Evolutionary conservation across 2,797 vertebrate genomes (phyloP), one percentile per base, ranked within the genome.

Genomic region (Tamandua tetradactyla): DNA sequence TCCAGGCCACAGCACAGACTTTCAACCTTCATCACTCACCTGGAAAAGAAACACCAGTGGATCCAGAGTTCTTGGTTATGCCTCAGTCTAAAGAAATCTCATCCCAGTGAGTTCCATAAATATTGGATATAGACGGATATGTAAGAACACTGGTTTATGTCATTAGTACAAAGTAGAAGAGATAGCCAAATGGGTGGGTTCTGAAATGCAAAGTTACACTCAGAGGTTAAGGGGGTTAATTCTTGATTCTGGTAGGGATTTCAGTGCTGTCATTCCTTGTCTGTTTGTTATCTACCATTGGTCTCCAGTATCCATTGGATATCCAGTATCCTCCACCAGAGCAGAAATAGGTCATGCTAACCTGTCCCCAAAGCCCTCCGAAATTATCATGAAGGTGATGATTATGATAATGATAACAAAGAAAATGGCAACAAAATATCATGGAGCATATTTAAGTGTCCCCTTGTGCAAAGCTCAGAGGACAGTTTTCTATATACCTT

Each of bases 11-110:
- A 69, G n/a, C 10, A 23, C 8, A 20, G 18, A 22, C 18, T 9
- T 18, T 69, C 35, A 22, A 14, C 66, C 18, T 22, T 20, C 7
- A 9, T 69, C 30, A 11, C 11, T 11, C 17, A 37, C 66, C 20
- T 37, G 35, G 5, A 6, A 1, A 17, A 17, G 17, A 17, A 35
- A 17, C 5, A 6, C 2, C 27, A 25, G 17, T 35, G 15, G 7
- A 66, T 30, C 15, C 32, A 40, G 69, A 44, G 11, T 71, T 14
- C 13, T 44, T 30, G 4, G 25, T 27, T 25, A 72, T 72, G 25
- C 40, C 13, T 40, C 69, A 72, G 40, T 6, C 15, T 14, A 22
- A 66, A 69, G 7, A 18, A 35, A 9, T 2, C 57, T 9, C 57
- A 23, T 20, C 10, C 35, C 66, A 22, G 35, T 69, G 35, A 69